These are phyloP conservation scores for Eonycteris spelaea DNA, from an alignment of 2,113 vertebrate genomes.

Conservation along the genomic window DNA sequence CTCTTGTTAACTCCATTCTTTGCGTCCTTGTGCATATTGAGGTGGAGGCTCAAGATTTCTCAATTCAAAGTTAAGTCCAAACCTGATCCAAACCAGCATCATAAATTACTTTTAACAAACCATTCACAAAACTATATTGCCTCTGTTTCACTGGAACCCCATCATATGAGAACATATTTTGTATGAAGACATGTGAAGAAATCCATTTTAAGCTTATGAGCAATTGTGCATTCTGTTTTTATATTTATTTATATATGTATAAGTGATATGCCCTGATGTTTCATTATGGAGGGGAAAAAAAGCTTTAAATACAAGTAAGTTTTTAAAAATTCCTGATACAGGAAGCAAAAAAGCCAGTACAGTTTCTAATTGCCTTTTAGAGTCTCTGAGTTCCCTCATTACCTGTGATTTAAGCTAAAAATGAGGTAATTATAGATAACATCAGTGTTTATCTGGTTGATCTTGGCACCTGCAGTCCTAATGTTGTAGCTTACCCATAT, in stretches of 20 bases:
- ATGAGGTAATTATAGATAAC: slow-evolving; percentile 72
- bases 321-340: slow-evolving; percentile 69
- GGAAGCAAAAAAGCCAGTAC: slow-evolving; percentile 63
- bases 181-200: neutral
- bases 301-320: slow-evolving; percentile 70
- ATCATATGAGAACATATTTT: neutral
- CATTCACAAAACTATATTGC: neutral
- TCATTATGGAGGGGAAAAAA: neutral
- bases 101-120: slow-evolving; percentile 47
- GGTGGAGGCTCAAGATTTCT: slow-evolving; percentile 21
- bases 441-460: slow-evolving; percentile 74
- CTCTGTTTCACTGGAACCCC: neutral
- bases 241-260: slow-evolving; percentile 62
- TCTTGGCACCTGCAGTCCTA: slow-evolving; percentile 72
- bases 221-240: slow-evolving; percentile 60
- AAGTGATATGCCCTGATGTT: slow-evolving; percentile 54
- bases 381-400: slow-evolving; percentile 75
- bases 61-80: slow-evolving; percentile 46
- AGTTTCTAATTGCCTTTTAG: slow-evolving; percentile 73
- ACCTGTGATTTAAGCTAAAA: slow-evolving; percentile 78
- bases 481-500: slow-evolving; percentile 61
- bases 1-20: slow-evolving; percentile 15
- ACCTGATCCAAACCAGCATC: neutral
- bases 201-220: slow-evolving; percentile 25
- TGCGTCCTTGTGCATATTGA: neutral